Conservation (phyloP, 2,888 invertebrate genomes). For the Leucozona laternaria region DNA sequence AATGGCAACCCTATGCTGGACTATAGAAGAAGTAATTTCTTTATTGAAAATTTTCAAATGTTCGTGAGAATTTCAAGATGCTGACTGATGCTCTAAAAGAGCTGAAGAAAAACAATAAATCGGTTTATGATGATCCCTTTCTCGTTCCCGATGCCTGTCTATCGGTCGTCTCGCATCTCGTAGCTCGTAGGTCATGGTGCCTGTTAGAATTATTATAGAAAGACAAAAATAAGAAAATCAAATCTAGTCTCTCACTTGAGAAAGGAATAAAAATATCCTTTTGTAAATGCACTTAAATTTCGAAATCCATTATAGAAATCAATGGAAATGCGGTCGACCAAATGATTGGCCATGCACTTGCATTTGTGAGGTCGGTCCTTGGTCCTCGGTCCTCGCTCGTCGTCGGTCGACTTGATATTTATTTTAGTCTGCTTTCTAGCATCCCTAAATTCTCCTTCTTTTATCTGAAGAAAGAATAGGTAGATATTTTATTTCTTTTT, state of each 20-base stretch:
- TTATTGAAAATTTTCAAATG: constrained; percentile 20
- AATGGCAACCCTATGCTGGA: background rate
- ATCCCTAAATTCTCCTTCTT: background rate
- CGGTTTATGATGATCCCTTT: background rate
- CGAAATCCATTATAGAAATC: constrained; percentile 66
- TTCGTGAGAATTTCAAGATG: constrained; percentile 10
- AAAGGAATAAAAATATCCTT: constrained; percentile 9
- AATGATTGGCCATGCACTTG: constrained; percentile 69
- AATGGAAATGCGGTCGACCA: constrained; percentile 54
- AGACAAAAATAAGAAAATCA: background rate
- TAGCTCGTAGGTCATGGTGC: background rate
- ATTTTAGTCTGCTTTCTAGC: constrained; percentile 23
- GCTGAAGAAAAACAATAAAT: constrained; percentile 11
- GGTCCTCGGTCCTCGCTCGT: background rate
- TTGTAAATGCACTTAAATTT: constrained; percentile 54
- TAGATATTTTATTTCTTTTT: constrained; percentile 36
- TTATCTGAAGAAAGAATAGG: background rate
- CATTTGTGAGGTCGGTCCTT: background rate
- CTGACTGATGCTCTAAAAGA: background rate
- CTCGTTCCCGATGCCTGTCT: background rate
- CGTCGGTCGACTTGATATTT: constrained; percentile 29
- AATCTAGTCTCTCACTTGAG: background rate
- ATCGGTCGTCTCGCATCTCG: too few species aligned
- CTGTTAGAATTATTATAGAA: background rate
- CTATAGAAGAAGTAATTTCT: background rate